phyloP scores from a whole-genome alignment of 1,140 invertebrate species.

The Ctenoplectra terminalis region DNA sequence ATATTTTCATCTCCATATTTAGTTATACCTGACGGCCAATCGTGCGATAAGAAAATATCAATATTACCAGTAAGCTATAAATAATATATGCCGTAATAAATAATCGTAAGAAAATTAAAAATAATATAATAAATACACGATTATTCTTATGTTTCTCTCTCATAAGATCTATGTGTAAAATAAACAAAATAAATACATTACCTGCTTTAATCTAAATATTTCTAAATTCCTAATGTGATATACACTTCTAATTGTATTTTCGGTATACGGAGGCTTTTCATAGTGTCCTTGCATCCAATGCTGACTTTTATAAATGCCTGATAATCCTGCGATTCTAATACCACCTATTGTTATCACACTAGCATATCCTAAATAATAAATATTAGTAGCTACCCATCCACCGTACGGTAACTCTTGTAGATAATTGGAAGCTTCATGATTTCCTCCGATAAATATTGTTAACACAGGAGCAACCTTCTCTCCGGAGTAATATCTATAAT shows the following conservation, averaged over 20 bases:
- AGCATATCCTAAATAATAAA: slow-evolving; percentile 98
- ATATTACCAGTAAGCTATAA: slow-evolving; percentile 87
- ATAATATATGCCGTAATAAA: slow-evolving; percentile 49
- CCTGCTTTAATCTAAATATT: slow-evolving; percentile 91
- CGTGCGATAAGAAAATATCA: slow-evolving; percentile 97
- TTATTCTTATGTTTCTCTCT: not conserved
- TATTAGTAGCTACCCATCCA: slow-evolving; percentile 99
- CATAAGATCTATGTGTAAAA: not conserved
- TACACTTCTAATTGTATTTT: slow-evolving; percentile 90
- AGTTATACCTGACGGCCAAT: slow-evolving; percentile 97
- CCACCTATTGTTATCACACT: slow-evolving; percentile 93
- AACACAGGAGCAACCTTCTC: slow-evolving; percentile 94
- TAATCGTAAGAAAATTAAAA: slow-evolving; percentile 26
- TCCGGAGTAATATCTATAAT: slow-evolving; percentile 95
- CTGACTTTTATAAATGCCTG: slow-evolving; percentile 96
- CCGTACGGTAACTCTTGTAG: slow-evolving; percentile 98
- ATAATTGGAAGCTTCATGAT: slow-evolving; percentile 99
- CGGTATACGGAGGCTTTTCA: slow-evolving; percentile 93
- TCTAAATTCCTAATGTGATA: slow-evolving; percentile 98
- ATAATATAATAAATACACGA: not conserved
- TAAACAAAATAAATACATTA: slow-evolving; percentile 67
- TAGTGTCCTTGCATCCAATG: slow-evolving; percentile 94
- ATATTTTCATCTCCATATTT: slow-evolving; percentile 91
- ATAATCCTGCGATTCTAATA: slow-evolving; percentile 95
- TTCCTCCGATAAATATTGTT: slow-evolving; percentile 98